Base-by-base conservation (phyloP, 2,888 invertebrate genomes). In the Nemapogon koenigi region DNA sequence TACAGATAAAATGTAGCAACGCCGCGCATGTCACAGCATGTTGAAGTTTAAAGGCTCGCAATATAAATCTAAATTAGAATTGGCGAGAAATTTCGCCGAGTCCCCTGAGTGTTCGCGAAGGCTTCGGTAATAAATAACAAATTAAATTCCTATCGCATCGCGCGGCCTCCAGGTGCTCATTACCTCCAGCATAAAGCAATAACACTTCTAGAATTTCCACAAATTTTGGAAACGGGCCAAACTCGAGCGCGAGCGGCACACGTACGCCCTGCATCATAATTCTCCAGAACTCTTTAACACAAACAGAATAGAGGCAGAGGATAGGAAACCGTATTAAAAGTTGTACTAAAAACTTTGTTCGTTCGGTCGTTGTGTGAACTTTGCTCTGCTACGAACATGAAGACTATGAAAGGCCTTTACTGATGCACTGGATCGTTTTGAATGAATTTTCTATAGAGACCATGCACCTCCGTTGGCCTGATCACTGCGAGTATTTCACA, bases 281-380 rank as follows among this genome's bases (percentile, higher is more conserved):
- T 50, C 37, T 28, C 37, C 46, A 43, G 40, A 42, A 42, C 42
- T 35, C 35, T 37, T 37, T 45, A 45, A 46, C 43, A 46, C 46
- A 51, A 50, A 52, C 45, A 50, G 52, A 50, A 51, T 47, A 49
- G 46, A 51, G 45, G 48, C 47, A 45, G 49, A 47, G 37, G 16
- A 50, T 53, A 52, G 51, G 53, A 54, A 57, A 58, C 56, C 53
- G 51, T 55, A 61, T 62, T 60, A 62, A 61, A 62, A 62, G 54
- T 62, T 57, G 42, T 46, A 43, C 49, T 50, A 49, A 53, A 59
- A 59, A 53, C 54, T 60, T 54, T 30, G 31, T 31, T 39, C 15
- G 37, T 31, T 39, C 15, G 37, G 16, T 30, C 29, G 38, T 40
- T 37, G 33, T 39, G 36, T 31, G 37, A 39, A 42, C 32, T 33